Evolutionary conservation across 2,888 invertebrate species (phyloP), one percentile per base, ranked within the genome.

Genomic region (Nesidiocoris tenuis): DNA sequence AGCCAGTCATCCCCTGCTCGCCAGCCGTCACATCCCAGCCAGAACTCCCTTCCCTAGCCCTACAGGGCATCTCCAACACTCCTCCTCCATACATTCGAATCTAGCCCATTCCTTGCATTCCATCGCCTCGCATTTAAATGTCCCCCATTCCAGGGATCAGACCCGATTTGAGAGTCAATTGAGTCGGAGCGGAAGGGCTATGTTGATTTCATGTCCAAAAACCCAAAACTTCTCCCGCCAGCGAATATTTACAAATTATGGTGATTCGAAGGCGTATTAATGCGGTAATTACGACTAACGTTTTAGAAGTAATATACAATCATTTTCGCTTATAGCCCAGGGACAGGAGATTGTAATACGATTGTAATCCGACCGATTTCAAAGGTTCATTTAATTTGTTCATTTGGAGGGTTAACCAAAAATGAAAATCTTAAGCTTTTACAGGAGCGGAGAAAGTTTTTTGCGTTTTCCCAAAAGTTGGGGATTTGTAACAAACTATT

Each of bases 111-210:
- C 61, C 61, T 61, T 21, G 18, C 61, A 61, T 17, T 61, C 61
- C 2, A 18, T 61, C 61, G 5, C 61, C 25, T 18, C 65, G 65
- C 25, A 65, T 65, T 65, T 65, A 65, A 65, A 65, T 65, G 39
- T 18, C 65, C 39, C 65, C 39, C 39, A 39, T 39, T 39, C 39
- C 39, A 39, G 5, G 39, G 39, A 39, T 39, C 39, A 39, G 39
- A 39, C 65, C 65, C 17, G 65, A 65, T 65, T 65, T 65, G 65
- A 65, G 65, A 65, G 65, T 65, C 65, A 65, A 65, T 65, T 65
- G 65, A 39, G 25, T 24, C 25, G 25, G 19, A 24, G 25, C 65
- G 25, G 65, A 39, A 65, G 19, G 19, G 25, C 65, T 65, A 39
- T 65, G 65, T 65, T 65, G 65, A 65, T 65, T 65, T 24, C 65